Base-by-base conservation (phyloP, 2,113 vertebrate species). In the Campylorhamphus procurvoides region DNA sequence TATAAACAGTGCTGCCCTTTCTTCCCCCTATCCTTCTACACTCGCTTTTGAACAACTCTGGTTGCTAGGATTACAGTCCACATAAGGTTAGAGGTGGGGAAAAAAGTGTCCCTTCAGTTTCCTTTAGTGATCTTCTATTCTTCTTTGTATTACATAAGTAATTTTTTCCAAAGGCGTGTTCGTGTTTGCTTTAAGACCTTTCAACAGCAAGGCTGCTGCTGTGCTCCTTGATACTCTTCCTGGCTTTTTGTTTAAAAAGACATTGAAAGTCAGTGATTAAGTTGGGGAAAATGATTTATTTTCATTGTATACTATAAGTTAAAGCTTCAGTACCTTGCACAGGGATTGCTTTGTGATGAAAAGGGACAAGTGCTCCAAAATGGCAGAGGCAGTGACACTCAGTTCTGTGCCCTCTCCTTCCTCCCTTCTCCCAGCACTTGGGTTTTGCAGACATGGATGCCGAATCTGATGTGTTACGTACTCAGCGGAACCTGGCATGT, bases 1-100 rank as follows among this genome's bases (percentile, higher is more conserved):
- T 67, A 17, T 77, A 63, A 94, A 93, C 92, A 95, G 53, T 82
- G 62, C 50, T 68, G 29, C 71, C 42, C 67, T 90, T 89, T 92
- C 58, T 92, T 94, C 27, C 25, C 46, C 14, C 18, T 35, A 0
- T 44, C 27, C 15, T 94, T 63, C 87, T 84, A 55, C 63, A 69
- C 46, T 18, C n/a, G 53, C 74, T 90, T 92, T 52, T 91, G 67
- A 59, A 52, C 20, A 68, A 7, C 42, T 76, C 18, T 37, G 31
- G 27, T 85, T 95, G 79, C 77, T 95, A 58, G 46, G 78, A 87
- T 85, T 89, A 63, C 14, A 68, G 56, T 64, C 62, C n/a, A 46
- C n/a, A 16, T 44, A 69, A 74, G 47, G 42, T 52, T 69, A n/a
- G 12, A 5, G 44, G 9, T 24, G 7, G 9, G 27, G 12, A 1